Base-by-base conservation (phyloP, 1,140 invertebrate genomes). In the Pemphigus obesinymphae region DNA sequence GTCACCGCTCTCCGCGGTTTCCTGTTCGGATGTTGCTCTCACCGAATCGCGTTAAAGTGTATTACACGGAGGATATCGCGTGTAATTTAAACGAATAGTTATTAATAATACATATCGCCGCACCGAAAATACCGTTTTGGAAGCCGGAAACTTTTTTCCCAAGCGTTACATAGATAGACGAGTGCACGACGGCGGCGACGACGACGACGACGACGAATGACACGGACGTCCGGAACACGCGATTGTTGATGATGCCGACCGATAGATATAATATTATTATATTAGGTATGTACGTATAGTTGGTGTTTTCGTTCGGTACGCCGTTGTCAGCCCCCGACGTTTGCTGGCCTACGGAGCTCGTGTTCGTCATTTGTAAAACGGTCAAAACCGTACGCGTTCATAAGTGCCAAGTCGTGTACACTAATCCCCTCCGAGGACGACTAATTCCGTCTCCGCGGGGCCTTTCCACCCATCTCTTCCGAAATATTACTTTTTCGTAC, bases 361-460 rank as follows among this genome's bases (percentile, higher is more conserved):
- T 40, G 63, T 66, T 6, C 20, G 20, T 66, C 31, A 37, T 66
- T 66, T 66, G 63, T 66, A n/a, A 66, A 66, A 66, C 63, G 63
- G 63, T 37, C 63, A 37, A 53, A 29, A 66, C 63, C 31, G 34
- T 66, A n/a, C n/a, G n/a, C n/a, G n/a, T n/a, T n/a, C n/a, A 15
- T 66, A 66, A 66, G 63, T 66, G 63, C 63, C 63, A 40, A 66
- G 23, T 66, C 63, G 34, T 66, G 63, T 66, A 66, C n/a, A 63
- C 17, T 11, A 66, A 66, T 37, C 34, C 63, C n/a, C n/a, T n/a
- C 63, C 63, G 20, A 37, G 63, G 34, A 66, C 63, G 63, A 34
- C 63, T 66, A 66, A 66, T 66, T 66, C 8, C 20, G 31, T 66
- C 63, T 37, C n/a, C 34, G 20, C 34, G 11, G 34, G 53, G n/a